Evolutionary conservation across 2,888 invertebrate genomes (phyloP), one percentile per base, ranked within the genome.

Genomic region (Griposia aprilina): DNA sequence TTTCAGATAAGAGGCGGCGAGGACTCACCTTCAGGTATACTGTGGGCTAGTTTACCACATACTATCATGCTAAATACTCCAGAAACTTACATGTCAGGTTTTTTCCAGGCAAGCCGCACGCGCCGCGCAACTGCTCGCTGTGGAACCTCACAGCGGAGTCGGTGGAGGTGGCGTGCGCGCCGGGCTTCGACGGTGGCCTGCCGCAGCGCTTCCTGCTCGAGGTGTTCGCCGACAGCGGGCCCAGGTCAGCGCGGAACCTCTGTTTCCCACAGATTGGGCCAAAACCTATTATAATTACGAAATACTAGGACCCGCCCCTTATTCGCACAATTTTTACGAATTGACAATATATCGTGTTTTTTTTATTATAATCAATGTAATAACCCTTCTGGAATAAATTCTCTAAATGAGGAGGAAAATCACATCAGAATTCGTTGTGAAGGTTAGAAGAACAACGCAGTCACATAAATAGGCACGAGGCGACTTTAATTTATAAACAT

Each of bases 101-200:
- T 82, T 30, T 55, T 41, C 7, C 95, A 98, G 99, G 98, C 82
- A 98, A 98, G 93, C 99, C 99, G 60, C 98, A 98, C 93, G 97
- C 98, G 74, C 98, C 99, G 71, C 98, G 98, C 83, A 99, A 99
- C 96, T 99, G 99, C 95, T 97, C 98, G 74, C 97, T 98, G 88
- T 98, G 98, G 94, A 99, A 99, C 95, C 98, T 98, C 94, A 99
- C 99, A 26, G 98, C 98, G 90, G 98, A 98, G 90, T 98, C 98
- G 81, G 98, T 98, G 89, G 98, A 98, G 94, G 98, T 99, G 88
- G 97, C 98, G 90, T 99, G 99, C 94, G 97, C 98, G 91, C 97
- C 98, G 45, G 98, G 98, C 88, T 99, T 98, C 96, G 99, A 99
- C 96, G 99, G 99, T 80, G 99, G 99, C 86, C 97, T 99, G 90